Percentiles rank a stretch among this genome's conserved stretches.
Conservation (phyloP, 1,140 invertebrate genomes). For the Caerostris extrusa region DNA sequence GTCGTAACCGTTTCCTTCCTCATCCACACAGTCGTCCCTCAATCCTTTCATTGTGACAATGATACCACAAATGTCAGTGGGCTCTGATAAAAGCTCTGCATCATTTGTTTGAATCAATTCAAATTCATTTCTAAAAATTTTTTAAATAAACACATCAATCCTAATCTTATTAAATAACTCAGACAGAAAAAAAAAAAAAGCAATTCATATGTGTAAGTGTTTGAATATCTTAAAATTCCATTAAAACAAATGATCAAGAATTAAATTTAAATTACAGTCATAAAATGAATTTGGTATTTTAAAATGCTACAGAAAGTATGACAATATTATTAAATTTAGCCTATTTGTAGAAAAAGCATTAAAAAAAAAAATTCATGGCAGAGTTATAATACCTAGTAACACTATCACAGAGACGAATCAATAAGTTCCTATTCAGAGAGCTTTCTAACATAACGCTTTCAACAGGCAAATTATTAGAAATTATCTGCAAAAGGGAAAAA, state of each 20-base stretch:
- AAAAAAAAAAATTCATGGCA: neutral
- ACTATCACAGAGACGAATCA: conserved; percentile 1
- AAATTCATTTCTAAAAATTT: neutral
- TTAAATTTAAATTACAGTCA: too few relatives aligned
- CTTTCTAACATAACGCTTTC: neutral
- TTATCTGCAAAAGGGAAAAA: neutral
- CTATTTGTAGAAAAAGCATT: neutral
- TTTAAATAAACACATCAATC: too few relatives aligned
- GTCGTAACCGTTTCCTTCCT: conserved; percentile 80
- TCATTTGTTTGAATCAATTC: conserved; percentile 10
- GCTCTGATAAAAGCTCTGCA: neutral
- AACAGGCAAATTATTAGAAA: conserved; percentile 3
- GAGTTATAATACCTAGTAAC: conserved; percentile 1
- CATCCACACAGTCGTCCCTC: conserved; percentile 78
- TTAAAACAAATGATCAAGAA: too few relatives aligned
- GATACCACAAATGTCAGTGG: conserved; percentile 78
- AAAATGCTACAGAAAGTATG: too few relatives aligned
- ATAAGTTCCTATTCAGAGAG: neutral
- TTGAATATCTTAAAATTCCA: too few relatives aligned
- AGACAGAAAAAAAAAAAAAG: too few relatives aligned
- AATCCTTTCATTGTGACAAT: conserved; percentile 81
- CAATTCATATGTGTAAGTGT: too few relatives aligned
- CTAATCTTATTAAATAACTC: too few relatives aligned
- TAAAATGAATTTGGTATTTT: too few relatives aligned
- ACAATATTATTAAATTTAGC: neutral